Evolutionary conservation across 2,888 invertebrate species (phyloP), one percentile per base, ranked within the genome.

Genomic region (Cerastoderma edule): DNA sequence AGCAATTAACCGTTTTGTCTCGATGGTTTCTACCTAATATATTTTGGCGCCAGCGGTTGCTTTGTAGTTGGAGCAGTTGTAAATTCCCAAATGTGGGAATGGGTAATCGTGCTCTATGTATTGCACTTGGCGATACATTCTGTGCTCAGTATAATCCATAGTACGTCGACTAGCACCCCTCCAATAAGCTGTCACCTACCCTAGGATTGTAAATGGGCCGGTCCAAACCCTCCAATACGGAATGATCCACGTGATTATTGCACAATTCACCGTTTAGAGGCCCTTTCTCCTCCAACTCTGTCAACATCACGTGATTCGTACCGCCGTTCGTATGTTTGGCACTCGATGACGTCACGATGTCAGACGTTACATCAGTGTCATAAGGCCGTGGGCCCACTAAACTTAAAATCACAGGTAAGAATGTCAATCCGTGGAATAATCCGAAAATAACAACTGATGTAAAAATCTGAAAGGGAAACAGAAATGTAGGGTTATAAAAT

Each of bases 401-500:
- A 85, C 96, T 96, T 46, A 97, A 93, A 60, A 96, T 93, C 27
- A 96, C 96, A 0, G 96, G 96, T 76, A 96, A 93, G 78, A 96
- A 94, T 46, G 96, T 92, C 28, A 96, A 92, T 16, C 96, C 97
- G 90, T 96, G 95, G 90, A 95, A 96, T 27, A 96, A 92, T 35
- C 97, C 97, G 91, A 96, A 96, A 33, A 95, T 66, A 72, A 96
- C 95, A 0, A 96, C 96, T 76, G 96, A 93, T 56, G 95, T 93
- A 90, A 96, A 96, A 89, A 96, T 96, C 90, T 90, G 81, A 35
- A 84, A 83, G 30, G 28, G 27, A 56, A 39, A 24, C 19, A 30
- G 35, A 66, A 1, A 63, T 33, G n/a, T n/a, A n/a, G n/a, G n/a
- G n/a, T n/a, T n/a, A n/a, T n/a, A n/a, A n/a, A n/a, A n/a, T n/a